Percentiles rank a stretch among this genome's conserved stretches.
phyloP scores from a whole-genome alignment of 2,113 vertebrate species.

The Myiozetetes cayanensis region DNA sequence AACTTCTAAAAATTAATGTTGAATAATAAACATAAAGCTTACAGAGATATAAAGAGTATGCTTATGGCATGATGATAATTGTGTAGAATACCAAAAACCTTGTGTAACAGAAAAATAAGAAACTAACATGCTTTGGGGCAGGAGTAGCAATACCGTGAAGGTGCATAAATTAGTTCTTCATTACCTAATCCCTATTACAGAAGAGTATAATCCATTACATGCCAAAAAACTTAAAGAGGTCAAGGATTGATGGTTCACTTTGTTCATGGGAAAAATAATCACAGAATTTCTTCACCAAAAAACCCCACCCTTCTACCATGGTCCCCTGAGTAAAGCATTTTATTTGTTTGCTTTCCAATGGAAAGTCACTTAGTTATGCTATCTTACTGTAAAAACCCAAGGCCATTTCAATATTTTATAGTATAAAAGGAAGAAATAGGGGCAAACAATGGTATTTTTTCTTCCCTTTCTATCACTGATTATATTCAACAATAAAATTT shows the following conservation, averaged over 20 bases:
- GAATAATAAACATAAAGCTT: background rate
- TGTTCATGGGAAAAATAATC: background rate
- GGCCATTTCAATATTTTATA: background rate
- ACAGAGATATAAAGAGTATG: background rate
- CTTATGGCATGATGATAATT: background rate
- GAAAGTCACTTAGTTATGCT: background rate
- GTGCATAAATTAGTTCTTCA: background rate
- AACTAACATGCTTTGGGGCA: accelerated
- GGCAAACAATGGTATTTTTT: accelerated
- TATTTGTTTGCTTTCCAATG: background rate
- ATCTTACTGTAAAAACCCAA: background rate
- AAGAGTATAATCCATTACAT: background rate
- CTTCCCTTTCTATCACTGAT: background rate
- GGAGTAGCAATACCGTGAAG: background rate
- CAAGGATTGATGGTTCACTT: background rate
- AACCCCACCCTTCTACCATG: background rate
- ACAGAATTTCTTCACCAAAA: background rate
- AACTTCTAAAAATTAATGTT: background rate
- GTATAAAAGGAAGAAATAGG: background rate
- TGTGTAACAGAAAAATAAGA: background rate
- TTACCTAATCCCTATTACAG: background rate
- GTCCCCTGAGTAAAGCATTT: background rate
- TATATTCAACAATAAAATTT: background rate
- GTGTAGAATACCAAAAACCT: background rate
- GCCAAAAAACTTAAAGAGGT: background rate